phyloP scores from a whole-genome alignment of 2,113 vertebrate species.

The Apaloderma vittatum region DNA sequence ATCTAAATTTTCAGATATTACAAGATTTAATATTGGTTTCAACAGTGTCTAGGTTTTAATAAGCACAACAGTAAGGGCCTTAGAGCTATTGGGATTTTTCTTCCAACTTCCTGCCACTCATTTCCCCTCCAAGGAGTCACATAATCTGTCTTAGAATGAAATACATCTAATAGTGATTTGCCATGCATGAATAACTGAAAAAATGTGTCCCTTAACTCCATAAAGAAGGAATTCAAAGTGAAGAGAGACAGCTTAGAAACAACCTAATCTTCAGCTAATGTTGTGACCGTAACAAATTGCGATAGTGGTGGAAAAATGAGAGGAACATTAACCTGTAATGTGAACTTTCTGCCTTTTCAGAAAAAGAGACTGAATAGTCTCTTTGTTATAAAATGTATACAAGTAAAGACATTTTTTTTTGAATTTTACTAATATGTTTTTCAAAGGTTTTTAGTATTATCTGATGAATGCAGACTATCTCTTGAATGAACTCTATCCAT shows the following conservation, averaged over 20 bases:
- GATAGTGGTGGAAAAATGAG: neutral
- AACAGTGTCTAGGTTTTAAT: neutral
- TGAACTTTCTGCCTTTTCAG: neutral
- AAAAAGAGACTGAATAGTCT: neutral
- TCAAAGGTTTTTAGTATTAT: neutral
- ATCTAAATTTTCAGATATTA: neutral
- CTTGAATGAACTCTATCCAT: neutral
- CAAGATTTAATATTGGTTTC: neutral
- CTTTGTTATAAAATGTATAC: neutral
- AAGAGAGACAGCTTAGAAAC: neutral
- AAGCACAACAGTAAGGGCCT: neutral
- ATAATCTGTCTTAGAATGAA: neutral
- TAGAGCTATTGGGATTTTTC: neutral
- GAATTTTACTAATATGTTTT: neutral
- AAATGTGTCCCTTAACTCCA: neutral
- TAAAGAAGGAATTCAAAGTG: neutral
- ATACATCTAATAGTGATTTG: neutral
- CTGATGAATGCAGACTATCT: neutral
- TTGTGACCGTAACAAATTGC: rapidly evolving
- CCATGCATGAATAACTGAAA: neutral
- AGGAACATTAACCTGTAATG: neutral
- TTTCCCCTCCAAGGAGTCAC: neutral
- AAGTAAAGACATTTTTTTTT: neutral
- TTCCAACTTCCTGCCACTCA: neutral
- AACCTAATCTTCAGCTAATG: neutral